Evolutionary conservation across 2,888 invertebrate species (phyloP).

Genomic region (Amaurobius ferox): DNA sequence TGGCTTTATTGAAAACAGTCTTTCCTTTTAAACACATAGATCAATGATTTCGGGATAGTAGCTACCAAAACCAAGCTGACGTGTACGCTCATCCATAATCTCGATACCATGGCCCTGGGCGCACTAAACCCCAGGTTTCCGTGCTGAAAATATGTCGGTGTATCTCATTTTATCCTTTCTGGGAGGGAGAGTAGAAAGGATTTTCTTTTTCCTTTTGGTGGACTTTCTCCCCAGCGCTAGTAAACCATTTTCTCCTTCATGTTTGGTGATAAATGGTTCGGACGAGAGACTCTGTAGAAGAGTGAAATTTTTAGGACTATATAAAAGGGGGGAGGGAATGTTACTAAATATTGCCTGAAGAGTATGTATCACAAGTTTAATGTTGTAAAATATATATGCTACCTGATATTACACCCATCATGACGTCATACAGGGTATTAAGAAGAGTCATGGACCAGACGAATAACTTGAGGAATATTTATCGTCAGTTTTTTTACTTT

Average conservation of each 20-base stretch:
- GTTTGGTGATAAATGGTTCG: neutral
- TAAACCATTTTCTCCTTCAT: conserved; percentile 1
- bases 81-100: neutral
- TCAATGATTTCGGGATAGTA: neutral
- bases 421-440: too few species aligned
- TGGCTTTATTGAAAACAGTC: too few species aligned
- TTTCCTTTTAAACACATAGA: neutral
- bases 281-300: neutral
- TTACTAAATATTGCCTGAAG: too few species aligned
- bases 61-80: neutral
- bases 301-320: too few species aligned
- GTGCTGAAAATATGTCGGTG: neutral
- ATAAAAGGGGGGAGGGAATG: too few species aligned
- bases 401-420: too few species aligned
- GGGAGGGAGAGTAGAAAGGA: neutral
- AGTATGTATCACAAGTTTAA: too few species aligned
- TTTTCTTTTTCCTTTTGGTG: neutral
- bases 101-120: neutral
- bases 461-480: too few species aligned
- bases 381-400: too few species aligned
- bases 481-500: too few species aligned
- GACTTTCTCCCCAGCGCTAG: neutral
- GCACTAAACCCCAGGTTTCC: neutral
- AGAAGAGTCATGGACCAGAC: too few species aligned
- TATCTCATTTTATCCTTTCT: neutral